Evolutionary conservation across 2,113 vertebrate species (phyloP).

Genomic region (Bothrops jararaca): DNA sequence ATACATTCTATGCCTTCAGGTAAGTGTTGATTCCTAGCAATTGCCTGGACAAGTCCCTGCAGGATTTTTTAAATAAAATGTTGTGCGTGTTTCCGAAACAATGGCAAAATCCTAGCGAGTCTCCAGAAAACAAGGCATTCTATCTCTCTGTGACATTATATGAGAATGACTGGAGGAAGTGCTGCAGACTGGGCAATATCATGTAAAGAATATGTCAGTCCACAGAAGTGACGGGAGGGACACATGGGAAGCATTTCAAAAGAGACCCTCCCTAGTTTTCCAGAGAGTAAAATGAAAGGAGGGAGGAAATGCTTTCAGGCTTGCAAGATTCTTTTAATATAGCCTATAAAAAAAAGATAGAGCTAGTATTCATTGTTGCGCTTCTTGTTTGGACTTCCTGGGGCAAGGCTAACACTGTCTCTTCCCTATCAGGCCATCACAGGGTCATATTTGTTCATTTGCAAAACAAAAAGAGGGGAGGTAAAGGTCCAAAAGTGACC

Average conservation of each 20-base stretch:
- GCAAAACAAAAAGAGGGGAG: neutral
- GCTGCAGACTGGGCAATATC: neutral
- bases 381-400: neutral
- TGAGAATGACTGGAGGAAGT: neutral
- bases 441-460: neutral
- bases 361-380: neutral
- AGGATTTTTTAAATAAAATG: neutral
- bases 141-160: neutral
- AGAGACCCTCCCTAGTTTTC: neutral
- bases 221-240: neutral
- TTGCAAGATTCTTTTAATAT: neutral
- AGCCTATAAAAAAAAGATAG: neutral
- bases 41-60: neutral
- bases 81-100: neutral
- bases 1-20: neutral
- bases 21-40: neutral
- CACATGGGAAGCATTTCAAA: neutral
- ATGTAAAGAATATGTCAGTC: neutral
- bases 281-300: neutral
- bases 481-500: neutral
- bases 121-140: neutral
- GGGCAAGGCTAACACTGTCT: neutral
- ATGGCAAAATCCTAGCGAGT: neutral
- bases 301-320: neutral
- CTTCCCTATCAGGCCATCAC: neutral